phyloP scores from a whole-genome alignment of 2,113 vertebrate genomes.

The Raja brachyura region DNA sequence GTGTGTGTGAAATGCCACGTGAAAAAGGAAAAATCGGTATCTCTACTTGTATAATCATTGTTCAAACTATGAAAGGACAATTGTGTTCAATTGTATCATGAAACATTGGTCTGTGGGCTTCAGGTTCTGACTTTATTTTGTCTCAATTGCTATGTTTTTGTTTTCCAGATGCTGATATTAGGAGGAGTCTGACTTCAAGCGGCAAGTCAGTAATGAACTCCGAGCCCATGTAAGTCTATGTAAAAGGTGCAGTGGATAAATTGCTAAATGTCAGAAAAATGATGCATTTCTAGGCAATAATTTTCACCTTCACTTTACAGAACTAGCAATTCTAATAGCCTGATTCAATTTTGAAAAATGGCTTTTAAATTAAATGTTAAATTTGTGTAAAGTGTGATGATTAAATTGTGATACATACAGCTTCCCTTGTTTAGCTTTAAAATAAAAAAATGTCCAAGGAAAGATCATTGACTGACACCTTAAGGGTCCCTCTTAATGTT shows the following conservation, averaged over 20 bases:
- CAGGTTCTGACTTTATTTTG: neutral
- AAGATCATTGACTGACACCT: too few species aligned
- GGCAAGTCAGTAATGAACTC: slow-evolving; percentile 68
- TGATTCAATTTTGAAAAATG: neutral
- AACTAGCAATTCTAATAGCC: neutral
- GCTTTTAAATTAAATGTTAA: neutral
- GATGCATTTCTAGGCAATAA: neutral
- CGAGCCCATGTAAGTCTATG: slow-evolving; percentile 66
- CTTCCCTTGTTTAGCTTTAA: neutral
- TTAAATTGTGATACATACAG: neutral
- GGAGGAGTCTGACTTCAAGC: slow-evolving; percentile 60
- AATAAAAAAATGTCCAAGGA: too few species aligned
- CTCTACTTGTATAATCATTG: neutral
- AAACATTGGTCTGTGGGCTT: neutral
- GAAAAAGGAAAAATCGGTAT: neutral
- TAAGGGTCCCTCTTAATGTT: neutral
- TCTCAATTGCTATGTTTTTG: neutral
- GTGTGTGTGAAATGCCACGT: neutral
- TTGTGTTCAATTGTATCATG: neutral
- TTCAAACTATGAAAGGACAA: neutral
- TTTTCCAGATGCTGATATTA: slow-evolving; percentile 78
- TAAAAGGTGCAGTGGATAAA: neutral
- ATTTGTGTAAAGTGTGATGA: neutral
- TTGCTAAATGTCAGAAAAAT: neutral
- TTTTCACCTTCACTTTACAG: neutral